Conservation (phyloP, 1,140 invertebrate genomes). For the Heliconius eleuchia region DNA sequence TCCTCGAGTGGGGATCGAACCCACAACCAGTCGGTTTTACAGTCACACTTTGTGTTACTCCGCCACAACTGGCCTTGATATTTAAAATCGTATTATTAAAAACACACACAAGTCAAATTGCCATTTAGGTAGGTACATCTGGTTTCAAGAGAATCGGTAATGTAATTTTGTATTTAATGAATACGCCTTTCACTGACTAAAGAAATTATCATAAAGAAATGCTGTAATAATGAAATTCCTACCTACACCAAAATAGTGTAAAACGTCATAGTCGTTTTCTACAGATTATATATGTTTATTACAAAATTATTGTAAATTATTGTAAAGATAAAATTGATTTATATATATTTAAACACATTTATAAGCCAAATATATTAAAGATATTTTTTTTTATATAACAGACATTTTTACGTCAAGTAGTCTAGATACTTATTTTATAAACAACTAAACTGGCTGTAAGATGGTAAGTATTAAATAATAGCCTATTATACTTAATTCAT, state of each 20-base stretch:
- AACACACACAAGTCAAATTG: neutral
- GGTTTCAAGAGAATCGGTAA: constrained; percentile 4
- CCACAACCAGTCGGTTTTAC: no score
- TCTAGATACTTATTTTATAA: no score
- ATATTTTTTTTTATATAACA: no score
- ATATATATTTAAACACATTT: neutral
- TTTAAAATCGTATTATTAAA: constrained; percentile 1
- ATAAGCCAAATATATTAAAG: neutral
- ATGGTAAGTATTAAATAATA: neutral
- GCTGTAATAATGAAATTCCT: neutral
- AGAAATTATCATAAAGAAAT: constrained; percentile 16
- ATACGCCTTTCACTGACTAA: neutral
- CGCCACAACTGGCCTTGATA: no score
- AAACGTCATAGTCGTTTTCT: neutral
- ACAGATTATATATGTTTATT: neutral
- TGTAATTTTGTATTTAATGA: constrained; percentile 3
- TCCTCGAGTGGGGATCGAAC: no score
- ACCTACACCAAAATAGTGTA: neutral
- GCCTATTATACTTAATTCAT: neutral
- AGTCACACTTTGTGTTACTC: no score
- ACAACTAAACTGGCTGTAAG: neutral
- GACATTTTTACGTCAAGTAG: neutral
- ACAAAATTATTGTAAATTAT: neutral
- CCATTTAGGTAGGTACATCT: neutral
- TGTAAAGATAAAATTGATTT: neutral